These are phyloP conservation scores for Strix aluco DNA, from an alignment of 2,113 vertebrate species.

Conservation along the genomic window DNA sequence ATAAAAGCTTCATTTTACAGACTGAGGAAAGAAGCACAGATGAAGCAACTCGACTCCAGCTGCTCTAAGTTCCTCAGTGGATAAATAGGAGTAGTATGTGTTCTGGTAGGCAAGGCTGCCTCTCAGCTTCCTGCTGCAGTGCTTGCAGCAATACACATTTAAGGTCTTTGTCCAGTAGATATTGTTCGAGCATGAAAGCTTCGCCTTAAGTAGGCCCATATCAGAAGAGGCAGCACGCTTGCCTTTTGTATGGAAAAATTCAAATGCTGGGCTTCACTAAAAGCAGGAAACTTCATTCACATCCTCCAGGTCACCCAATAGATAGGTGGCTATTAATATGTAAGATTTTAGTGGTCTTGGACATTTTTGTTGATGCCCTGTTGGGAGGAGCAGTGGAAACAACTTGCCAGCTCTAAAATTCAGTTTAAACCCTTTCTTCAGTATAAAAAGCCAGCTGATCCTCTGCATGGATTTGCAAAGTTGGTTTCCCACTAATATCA, in stretches of 20 bases:
- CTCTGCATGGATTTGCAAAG: not conserved
- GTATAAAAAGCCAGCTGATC: not conserved
- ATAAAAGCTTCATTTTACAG: constrained; percentile 18
- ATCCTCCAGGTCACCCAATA: not conserved
- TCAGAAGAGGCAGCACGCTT: not conserved
- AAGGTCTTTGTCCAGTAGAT: not conserved
- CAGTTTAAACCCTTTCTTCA: not conserved
- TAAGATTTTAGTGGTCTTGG: not conserved
- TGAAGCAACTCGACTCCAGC: constrained; percentile 24
- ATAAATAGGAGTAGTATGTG: constrained; percentile 18
- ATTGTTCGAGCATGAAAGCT: not conserved
- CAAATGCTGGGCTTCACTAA: not conserved
- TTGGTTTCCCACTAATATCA: not conserved
- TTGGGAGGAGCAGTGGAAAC: not conserved
- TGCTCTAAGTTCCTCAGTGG: not conserved
- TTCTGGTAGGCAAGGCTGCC: not conserved
- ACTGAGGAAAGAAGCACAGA: not conserved
- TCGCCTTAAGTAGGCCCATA: not conserved
- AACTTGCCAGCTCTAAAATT: not conserved
- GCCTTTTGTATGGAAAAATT: not conserved
- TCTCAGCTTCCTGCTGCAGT: not conserved
- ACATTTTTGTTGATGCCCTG: not conserved
- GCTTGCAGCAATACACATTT: not conserved
- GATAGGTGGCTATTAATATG: not conserved
- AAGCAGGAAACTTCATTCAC: not conserved